Conservation (phyloP, 2,888 invertebrate species). For the Xanthia togata region DNA sequence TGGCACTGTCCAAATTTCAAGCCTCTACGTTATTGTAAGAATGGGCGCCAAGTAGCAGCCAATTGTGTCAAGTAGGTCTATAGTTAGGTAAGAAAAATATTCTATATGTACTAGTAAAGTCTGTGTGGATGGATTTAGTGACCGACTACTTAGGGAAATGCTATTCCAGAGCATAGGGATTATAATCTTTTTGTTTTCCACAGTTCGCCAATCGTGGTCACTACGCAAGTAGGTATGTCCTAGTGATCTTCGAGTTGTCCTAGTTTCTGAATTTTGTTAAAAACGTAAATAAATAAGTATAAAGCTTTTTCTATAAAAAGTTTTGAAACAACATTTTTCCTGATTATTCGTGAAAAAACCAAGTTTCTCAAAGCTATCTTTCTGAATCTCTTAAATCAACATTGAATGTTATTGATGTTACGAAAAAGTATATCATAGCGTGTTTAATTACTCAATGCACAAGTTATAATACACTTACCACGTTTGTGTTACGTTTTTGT, state of each 20-base stretch:
- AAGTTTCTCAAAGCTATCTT: background rate
- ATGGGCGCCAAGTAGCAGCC: conserved; percentile 22
- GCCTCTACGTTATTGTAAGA: background rate
- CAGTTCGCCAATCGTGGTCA: background rate
- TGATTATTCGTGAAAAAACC: background rate
- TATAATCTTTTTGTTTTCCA: background rate
- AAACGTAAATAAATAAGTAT: background rate
- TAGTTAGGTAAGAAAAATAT: conserved; percentile 15
- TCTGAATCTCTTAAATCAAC: background rate
- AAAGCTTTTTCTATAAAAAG: background rate
- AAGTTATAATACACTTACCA: background rate
- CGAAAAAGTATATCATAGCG: background rate
- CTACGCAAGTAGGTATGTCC: background rate
- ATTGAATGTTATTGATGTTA: background rate
- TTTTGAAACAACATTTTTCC: background rate
- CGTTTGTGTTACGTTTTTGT: background rate
- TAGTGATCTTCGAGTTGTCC: background rate
- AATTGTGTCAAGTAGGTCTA: conserved; percentile 32
- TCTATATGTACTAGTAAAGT: background rate
- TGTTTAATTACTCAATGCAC: background rate
- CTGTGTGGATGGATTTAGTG: background rate
- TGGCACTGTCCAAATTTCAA: background rate
- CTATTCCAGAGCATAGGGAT: background rate
- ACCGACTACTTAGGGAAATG: background rate
- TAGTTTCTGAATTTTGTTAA: background rate